Percentiles rank a stretch among this genome's conserved stretches.
These are phyloP conservation scores for Agelastica alni DNA, from an alignment of 2,888 invertebrate species.

Conservation along the genomic window DNA sequence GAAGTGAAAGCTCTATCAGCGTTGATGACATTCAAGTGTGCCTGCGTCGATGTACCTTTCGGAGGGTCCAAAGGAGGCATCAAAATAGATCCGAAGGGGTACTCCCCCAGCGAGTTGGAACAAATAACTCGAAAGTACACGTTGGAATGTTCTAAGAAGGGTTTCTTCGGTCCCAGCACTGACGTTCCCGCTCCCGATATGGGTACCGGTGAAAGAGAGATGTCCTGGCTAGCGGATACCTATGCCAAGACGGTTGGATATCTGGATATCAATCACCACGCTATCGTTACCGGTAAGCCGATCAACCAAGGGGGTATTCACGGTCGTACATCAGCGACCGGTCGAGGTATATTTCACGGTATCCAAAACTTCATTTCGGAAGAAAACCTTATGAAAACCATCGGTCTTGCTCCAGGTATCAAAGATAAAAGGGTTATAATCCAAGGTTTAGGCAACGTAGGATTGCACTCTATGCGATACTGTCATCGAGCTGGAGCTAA, in stretches of 20 bases:
- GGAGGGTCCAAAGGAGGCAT: constrained; percentile 96
- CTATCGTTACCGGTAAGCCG: constrained; percentile 97
- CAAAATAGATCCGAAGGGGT: constrained; percentile 89
- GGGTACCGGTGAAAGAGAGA: constrained; percentile 88
- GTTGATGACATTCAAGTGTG: constrained; percentile 98
- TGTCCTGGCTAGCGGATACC: constrained; percentile 98
- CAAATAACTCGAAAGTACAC: constrained; percentile 82
- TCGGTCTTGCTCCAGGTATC: constrained; percentile 87
- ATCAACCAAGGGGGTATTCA: constrained; percentile 96
- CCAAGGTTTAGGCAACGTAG: constrained; percentile 96
- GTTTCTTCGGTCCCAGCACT: constrained; percentile 82
- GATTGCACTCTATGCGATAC: constrained; percentile 87
- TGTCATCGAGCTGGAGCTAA: constrained; percentile 89
- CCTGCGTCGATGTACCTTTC: constrained; percentile 97
- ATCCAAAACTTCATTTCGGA: constrained; percentile 92
- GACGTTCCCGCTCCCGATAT: constrained; percentile 99
- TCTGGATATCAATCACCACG: constrained; percentile 92
- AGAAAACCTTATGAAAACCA: constrained; percentile 90
- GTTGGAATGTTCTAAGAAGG: constrained; percentile 88
- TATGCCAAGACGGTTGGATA: constrained; percentile 93
- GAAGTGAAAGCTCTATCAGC: constrained; percentile 96
- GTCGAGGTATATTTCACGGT: constrained; percentile 90
- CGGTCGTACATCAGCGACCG: constrained; percentile 95
- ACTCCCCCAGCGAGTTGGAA: constrained; percentile 90
- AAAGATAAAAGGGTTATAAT: constrained; percentile 94